Evolutionary conservation across 2,797 vertebrate species (phyloP), one percentile per base, ranked within the genome.

Genomic region (Garrulus glandarius): DNA sequence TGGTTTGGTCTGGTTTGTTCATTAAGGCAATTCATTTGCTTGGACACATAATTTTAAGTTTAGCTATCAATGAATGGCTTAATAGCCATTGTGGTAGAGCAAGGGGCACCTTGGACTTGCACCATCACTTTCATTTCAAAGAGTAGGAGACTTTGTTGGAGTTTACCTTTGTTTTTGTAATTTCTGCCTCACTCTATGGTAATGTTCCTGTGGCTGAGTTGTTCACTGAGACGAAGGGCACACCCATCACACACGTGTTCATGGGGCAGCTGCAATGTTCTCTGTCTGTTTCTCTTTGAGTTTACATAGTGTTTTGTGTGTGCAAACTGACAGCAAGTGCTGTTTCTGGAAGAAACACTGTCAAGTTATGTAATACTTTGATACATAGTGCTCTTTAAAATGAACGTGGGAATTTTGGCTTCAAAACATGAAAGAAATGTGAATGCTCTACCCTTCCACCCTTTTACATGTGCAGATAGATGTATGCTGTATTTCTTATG

Each of bases 171-270:
- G 1, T n/a, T 64, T 81, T 49, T 30, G 5, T 46, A 39, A 41
- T 43, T 91, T 74, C 63, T 72, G 30, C 22, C 37, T 83, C 29
- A 3, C 50, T 76, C 29, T 59, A 0, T 36, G 13, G 13, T 57
- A 37, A 67, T 0, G 1, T 49, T 80, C 30, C 49, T 16, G 15
- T 68, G 29, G 17, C 57, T 11, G 44, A 43, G 22, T 10, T 78
- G 21, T 43, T 89, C 72, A 26, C 6, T 49, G 84, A 55, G 36
- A 53, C 6, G 21, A 74, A 50, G 18, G 20, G 19, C 34, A n/a
- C 41, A 34, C 2, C 0, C 10, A 19, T 47, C 53, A 32, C 72
- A 14, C 2, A 0, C 3, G 24, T 57, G 11, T 27, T 77, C 36
- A 12, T 39, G 39, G 29, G 56, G 18, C 47, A 92, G 44, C 52